These are phyloP conservation scores for Spongilla lacustris DNA, from an alignment of 37 sponge, comb jelly and placozoan genomes.

Conservation along the genomic window DNA sequence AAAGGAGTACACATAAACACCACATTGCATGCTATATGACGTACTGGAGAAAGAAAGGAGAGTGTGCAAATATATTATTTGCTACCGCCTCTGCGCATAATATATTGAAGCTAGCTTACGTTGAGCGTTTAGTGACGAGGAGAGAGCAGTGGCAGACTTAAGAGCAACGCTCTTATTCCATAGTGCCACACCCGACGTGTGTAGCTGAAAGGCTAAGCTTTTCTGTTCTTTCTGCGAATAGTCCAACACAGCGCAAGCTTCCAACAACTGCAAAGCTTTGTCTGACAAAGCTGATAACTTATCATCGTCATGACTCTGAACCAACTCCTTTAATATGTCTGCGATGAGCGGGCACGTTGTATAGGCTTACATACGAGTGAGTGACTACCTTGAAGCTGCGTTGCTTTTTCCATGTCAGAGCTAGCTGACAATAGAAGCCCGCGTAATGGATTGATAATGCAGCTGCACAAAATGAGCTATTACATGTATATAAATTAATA, in stretches of 20 bases:
- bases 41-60: conserved; percentile 49
- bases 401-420: background rate
- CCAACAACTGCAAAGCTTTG: conserved; percentile 43
- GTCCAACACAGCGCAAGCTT: conserved; percentile 23
- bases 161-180: conserved; percentile 83
- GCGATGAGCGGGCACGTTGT: background rate
- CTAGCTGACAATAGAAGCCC: background rate
- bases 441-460: background rate
- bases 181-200: conserved; percentile 53
- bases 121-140: conserved; percentile 62
- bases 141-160: conserved; percentile 51
- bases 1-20: conserved; percentile 48
- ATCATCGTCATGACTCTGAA: conserved; percentile 51
- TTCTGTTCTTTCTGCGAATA: conserved; percentile 4
- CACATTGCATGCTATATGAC: conserved; percentile 77
- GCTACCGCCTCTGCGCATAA: background rate
- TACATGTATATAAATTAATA: background rate
- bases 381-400: background rate
- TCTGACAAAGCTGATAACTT: conserved; percentile 48
- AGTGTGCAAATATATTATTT: background rate
- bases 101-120: conserved; percentile 23
- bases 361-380: background rate
- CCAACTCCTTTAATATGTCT: conserved; percentile 60
- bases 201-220: conserved; percentile 38
- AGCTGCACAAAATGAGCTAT: background rate